Base-by-base conservation (phyloP, 2,113 vertebrate species). In the Catharus bicknelli region DNA sequence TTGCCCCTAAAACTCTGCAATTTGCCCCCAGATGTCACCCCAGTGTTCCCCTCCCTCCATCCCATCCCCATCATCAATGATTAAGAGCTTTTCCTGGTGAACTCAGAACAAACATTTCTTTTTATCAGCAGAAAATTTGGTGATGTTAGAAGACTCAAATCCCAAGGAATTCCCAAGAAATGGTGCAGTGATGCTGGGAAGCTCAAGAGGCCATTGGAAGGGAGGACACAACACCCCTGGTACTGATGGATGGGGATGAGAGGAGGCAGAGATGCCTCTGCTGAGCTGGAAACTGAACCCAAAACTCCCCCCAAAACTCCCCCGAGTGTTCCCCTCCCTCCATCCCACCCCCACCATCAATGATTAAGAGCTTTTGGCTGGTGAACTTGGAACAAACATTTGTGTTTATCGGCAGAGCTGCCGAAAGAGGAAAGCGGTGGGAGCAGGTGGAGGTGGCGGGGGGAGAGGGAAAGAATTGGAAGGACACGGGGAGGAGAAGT, bases 381-480 rank as follows among this genome's bases (percentile, higher is more conserved):
- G 20, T 64, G 61, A 58, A 69, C 51, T 30, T 3, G 10, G 50
- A 80, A 74, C 32, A 90, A 94, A 73, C 86, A 72, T 42, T 90
- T 69, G 86, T n/a, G 45, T 83, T 94, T 87, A 70, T 76, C 83
- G 18, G 88, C 66, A 47, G 73, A 54, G 91, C 86, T 40, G 94
- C 92, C 26, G 11, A 83, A 91, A 94, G 90, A 88, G 83, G 95
- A 95, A 93, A 92, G 94, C 3, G 5, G 93, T 95, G 93, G 95
- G 94, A 95, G 90, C 34, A 0, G 45, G 40, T 83, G 94, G 91
- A 59, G 91, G 94, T 84, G 93, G 93, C 15, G 5, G 17, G 7
- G 13, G 61, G 30, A 67, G 86, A 78, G 38, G 63, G 63, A 82
- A 40, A 73, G 88, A 34, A 38, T 54, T 58, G 81, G 73, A 55